Evolutionary conservation across 2,113 vertebrate genomes (phyloP).

Genomic region (Elachura formosa): DNA sequence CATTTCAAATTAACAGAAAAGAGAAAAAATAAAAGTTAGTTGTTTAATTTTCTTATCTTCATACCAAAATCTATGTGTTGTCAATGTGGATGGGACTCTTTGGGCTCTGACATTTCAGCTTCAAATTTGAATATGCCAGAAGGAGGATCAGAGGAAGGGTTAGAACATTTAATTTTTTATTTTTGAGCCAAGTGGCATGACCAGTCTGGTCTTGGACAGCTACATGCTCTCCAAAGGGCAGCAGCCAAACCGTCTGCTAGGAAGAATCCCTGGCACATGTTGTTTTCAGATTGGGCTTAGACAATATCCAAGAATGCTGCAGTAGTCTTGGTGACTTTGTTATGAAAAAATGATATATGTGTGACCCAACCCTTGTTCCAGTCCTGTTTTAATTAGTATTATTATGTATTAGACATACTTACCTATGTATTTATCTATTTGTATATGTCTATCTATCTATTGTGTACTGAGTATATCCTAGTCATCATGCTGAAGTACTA

Average conservation of each 20-base stretch:
- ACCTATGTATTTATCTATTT: background rate
- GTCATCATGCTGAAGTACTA: background rate
- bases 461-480: background rate
- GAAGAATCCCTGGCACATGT: background rate
- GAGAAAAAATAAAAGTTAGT: background rate
- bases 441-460: background rate
- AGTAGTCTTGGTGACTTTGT: background rate
- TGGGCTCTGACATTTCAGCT: background rate
- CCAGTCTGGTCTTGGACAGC: background rate
- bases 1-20: background rate
- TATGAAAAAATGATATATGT: rapidly evolving
- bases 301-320: background rate
- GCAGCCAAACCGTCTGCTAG: background rate
- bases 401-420: background rate
- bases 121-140: background rate
- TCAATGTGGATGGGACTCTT: background rate
- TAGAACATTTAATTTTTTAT: background rate
- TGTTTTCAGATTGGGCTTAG: background rate
- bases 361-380: background rate
- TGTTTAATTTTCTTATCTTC: background rate
- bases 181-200: background rate
- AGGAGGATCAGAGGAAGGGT: background rate
- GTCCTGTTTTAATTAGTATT: background rate
- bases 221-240: background rate
- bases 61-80: background rate